These are phyloP conservation scores for Dipodomys spectabilis DNA, from an alignment of 2,113 vertebrate genomes.

Conservation along the genomic window DNA sequence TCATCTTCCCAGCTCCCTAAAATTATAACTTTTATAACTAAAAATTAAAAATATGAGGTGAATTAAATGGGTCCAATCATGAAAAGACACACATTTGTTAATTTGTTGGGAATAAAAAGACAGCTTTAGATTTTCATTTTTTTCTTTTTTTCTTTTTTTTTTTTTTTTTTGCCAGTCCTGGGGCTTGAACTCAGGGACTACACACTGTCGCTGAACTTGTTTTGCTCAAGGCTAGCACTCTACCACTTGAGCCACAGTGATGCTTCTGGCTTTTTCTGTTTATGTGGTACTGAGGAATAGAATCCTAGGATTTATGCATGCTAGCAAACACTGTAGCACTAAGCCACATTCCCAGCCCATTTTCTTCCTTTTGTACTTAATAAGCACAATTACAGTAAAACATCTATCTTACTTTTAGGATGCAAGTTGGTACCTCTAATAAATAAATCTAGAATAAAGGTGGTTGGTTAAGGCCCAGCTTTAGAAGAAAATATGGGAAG, in stretches of 20 bases:
- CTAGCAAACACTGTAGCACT: no score
- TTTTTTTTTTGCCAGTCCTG: no score
- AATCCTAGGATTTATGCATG: no score
- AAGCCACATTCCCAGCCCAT: no score
- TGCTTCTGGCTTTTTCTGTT: no score
- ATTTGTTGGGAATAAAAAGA: background rate
- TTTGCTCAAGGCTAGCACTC: no score
- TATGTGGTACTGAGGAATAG: no score
- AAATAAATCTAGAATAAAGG: background rate
- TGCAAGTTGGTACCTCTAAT: background rate
- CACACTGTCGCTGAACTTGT: no score
- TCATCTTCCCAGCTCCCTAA: no score
- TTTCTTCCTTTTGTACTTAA: background rate
- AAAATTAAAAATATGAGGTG: background rate
- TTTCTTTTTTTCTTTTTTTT: no score
- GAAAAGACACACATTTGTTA: background rate
- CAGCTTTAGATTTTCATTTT: background rate
- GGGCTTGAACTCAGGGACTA: no score
- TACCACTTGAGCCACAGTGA: no score
- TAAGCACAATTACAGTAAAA: background rate
- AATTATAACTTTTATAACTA: background rate
- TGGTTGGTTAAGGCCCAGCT: background rate
- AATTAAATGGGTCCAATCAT: background rate
- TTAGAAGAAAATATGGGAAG: background rate
- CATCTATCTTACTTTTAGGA: background rate